Evolutionary conservation across 2,113 vertebrate genomes (phyloP).

Genomic region (Epinephelus fuscoguttatus): DNA sequence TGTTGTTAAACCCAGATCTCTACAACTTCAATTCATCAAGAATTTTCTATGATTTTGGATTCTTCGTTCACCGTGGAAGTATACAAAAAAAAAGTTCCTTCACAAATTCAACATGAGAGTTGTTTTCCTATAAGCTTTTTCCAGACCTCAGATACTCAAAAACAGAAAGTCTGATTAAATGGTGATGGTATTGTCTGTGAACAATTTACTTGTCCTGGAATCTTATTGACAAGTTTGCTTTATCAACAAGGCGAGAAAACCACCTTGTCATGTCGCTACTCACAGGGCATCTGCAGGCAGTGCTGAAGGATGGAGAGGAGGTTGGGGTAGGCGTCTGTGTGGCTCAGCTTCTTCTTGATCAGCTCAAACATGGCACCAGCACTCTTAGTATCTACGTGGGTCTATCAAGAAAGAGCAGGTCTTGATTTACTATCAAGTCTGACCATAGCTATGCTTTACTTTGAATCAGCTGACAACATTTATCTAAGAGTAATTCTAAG

Average conservation of each 20-base stretch:
- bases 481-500: background rate
- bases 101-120: too few relatives aligned
- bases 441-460: background rate
- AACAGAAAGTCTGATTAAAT: background rate
- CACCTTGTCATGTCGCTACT: constrained; percentile 70
- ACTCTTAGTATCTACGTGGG: constrained; percentile 96
- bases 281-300: constrained; percentile 97
- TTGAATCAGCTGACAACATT: background rate
- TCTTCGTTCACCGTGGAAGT: too few relatives aligned
- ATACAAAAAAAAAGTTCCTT: too few relatives aligned
- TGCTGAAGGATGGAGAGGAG: constrained; percentile 96
- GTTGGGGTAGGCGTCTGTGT: constrained; percentile 96
- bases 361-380: constrained; percentile 97
- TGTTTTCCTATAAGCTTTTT: background rate
- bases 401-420: constrained; percentile 72
- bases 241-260: background rate
- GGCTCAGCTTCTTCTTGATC: constrained; percentile 95
- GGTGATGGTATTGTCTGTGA: background rate
- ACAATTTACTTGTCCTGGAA: background rate
- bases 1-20: too few relatives aligned
- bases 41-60: too few relatives aligned
- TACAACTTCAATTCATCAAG: too few relatives aligned
- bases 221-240: background rate
- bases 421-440: background rate
- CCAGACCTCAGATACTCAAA: background rate